phyloP scores from a whole-genome alignment of 2,888 invertebrate genomes.

The Tenthredo scrophulariae region DNA sequence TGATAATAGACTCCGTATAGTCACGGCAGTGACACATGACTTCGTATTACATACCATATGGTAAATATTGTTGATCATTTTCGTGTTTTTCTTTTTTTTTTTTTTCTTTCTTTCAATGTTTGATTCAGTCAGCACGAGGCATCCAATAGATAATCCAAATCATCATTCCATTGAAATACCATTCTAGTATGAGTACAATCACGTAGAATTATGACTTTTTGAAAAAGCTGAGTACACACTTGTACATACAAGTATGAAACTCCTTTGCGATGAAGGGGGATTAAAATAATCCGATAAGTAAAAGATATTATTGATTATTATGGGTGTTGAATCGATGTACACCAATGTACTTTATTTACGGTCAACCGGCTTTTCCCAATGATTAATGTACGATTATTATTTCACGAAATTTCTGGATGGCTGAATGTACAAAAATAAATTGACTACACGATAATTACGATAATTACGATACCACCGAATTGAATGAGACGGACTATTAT shows the following conservation, averaged over 20 bases:
- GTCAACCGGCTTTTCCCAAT: not conserved
- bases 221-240: not conserved
- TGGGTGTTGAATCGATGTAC: not conserved
- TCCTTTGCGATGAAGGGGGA: not conserved
- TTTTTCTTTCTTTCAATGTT: not conserved
- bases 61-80: not conserved
- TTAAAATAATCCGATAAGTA: not conserved
- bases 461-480: not conserved
- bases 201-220: not conserved
- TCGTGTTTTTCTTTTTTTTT: not conserved
- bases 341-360: not conserved
- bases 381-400: not conserved
- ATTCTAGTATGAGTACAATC: not conserved
- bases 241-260: not conserved
- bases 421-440: slow-evolving; percentile 3
- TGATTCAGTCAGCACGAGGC: not conserved
- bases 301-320: not conserved
- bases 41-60: not conserved
- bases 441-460: not conserved
- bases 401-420: slow-evolving; percentile 2
- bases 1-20: not conserved
- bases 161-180: too few species aligned
- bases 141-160: not conserved
- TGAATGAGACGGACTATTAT: not conserved
- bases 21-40: not conserved